Percentiles rank a stretch among this genome's conserved stretches.
phyloP scores from a whole-genome alignment of 53 echinoderm and acorn worm species.

The Mesocentrotus franciscanus region DNA sequence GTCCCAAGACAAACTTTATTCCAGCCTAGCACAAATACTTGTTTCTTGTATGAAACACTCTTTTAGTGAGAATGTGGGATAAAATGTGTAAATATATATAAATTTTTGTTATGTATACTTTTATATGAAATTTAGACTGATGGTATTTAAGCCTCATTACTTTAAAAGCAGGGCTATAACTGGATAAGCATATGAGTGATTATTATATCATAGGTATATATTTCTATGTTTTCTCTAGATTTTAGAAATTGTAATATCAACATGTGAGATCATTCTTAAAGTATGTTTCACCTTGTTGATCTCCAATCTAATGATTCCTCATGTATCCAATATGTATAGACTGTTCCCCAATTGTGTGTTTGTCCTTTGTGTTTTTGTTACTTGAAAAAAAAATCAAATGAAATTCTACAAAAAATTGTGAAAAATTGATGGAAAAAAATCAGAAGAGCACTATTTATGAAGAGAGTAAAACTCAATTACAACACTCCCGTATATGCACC shows the following conservation, averaged over 20 bases:
- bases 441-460: neutral
- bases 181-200: neutral
- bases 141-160: too few relatives aligned
- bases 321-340: neutral
- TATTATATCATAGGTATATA: slow-evolving; percentile 23
- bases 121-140: neutral
- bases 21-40: neutral
- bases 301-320: too few relatives aligned
- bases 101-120: slow-evolving; percentile 12
- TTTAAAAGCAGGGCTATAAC: neutral
- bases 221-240: neutral
- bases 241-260: neutral
- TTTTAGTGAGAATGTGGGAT: neutral
- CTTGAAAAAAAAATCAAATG: slow-evolving; percentile 24
- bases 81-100: slow-evolving; percentile 20
- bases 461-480: neutral
- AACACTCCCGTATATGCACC: neutral
- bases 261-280: neutral
- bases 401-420: slow-evolving; percentile 43
- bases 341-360: neutral
- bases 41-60: neutral
- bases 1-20: neutral
- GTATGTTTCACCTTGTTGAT: too few relatives aligned
- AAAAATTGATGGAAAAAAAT: neutral
- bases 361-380: neutral